Base-by-base conservation (phyloP, 2,888 invertebrate species). In the Calliopum simillimum region DNA sequence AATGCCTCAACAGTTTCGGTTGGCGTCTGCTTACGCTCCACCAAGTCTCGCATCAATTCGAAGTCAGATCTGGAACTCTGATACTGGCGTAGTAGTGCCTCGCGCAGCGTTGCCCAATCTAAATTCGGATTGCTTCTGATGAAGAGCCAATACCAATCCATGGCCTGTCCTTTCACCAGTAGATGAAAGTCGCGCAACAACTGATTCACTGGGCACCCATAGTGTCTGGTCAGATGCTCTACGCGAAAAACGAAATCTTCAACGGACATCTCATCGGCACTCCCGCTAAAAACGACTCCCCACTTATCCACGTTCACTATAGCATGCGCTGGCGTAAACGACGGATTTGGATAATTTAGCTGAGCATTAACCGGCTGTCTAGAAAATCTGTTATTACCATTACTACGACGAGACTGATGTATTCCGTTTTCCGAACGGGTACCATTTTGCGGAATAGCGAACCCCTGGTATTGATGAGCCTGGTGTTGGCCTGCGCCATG, bases 1-100 rank as follows among this genome's bases (percentile, higher is more conserved):
- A 43, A 66, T 3, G n/a, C 47, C 25, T 70, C 70, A 8, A 70
- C 41, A 1, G 66, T 16, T 43, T 70, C 70, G 11, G 16, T 13
- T 5, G 2, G 8, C 8, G 25, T 43, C 61, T 70, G 66, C 44
- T 46, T 58, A 1, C 61, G 16, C 51, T 70, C 64, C 2, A 58
- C 49, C 23, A 65, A 14, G 4, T 70, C 70, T 2, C 49, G 25
- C 41, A 70, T 59, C 5, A 65, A 44, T 44, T 70, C 65, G 19
- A 58, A 70, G 14, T 70, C 58, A 23, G 25, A 33, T 3, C 58
- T n/a, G 3, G 47, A 21, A n/a, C 49, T 21, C 11, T 46, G 46
- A 58, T 56, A 69, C 16, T 69, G 69, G 2, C 49, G 46, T 14
- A 56, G 3, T 13, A 69, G 23, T 2, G 63, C 62, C 23, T 41